Conservation (phyloP, 2,888 invertebrate species). For the Kryphioiulus occultus region DNA sequence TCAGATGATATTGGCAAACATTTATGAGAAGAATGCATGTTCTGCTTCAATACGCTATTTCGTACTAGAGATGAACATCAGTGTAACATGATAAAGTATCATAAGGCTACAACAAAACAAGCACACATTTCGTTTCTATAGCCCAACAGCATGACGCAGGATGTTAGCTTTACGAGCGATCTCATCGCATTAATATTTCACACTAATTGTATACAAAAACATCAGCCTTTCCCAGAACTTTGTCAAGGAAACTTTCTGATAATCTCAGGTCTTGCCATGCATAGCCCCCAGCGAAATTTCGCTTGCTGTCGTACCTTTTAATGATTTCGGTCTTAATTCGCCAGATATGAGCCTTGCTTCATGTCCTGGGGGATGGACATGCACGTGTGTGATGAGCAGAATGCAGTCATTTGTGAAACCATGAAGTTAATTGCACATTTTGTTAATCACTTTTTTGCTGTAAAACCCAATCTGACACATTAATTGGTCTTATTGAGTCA, state of each 20-base stretch:
- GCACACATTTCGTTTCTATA: too few relatives aligned
- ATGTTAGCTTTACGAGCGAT: too few relatives aligned
- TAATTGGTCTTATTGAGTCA: constrained; percentile 32
- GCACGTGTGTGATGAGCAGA: neutral
- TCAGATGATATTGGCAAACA: too few relatives aligned
- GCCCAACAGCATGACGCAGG: too few relatives aligned
- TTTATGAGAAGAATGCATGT: too few relatives aligned
- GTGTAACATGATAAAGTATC: too few relatives aligned
- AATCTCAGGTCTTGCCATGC: neutral
- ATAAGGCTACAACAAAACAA: too few relatives aligned
- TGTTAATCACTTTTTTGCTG: constrained; percentile 36
- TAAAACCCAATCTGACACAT: constrained; percentile 34
- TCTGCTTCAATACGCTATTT: too few relatives aligned
- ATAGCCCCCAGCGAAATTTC: neutral
- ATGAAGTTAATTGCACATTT: constrained; percentile 40
- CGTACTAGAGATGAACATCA: too few relatives aligned
- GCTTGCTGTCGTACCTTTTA: neutral
- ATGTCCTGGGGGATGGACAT: constrained; percentile 27
- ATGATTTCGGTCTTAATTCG: neutral
- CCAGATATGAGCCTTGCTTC: neutral
- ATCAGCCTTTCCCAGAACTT: too few relatives aligned
- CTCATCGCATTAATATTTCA: too few relatives aligned
- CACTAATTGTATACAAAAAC: too few relatives aligned
- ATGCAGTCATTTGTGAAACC: constrained; percentile 33
- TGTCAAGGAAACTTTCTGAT: neutral